Conservation (phyloP, 2,797 vertebrate genomes). For the Xiphophorus birchmanni region DNA sequence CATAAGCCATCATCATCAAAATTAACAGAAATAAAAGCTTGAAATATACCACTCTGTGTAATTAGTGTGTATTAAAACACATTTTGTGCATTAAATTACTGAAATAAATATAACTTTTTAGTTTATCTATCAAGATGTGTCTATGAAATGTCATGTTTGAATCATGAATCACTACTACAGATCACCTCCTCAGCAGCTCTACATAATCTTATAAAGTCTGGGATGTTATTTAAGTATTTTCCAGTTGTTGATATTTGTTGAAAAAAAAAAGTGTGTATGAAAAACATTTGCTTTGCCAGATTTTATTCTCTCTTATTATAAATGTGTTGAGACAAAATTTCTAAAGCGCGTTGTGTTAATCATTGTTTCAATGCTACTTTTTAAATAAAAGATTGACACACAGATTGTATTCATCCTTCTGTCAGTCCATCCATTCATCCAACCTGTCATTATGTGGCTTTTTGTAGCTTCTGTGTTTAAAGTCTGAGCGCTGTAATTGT, state of each 20-base stretch:
- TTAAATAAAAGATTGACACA: not conserved
- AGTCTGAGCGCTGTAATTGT: not conserved
- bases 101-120: not conserved
- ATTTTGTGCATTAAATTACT: not conserved
- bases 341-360: not conserved
- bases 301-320: not conserved
- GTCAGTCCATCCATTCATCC: not conserved
- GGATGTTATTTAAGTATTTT: not conserved
- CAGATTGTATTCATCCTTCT: not conserved
- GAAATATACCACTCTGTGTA: conserved; percentile 1
- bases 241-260: not conserved
- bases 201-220: not conserved
- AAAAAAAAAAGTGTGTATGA: not conserved
- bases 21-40: not conserved
- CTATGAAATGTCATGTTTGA: not conserved
- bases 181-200: not conserved
- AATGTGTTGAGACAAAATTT: not conserved
- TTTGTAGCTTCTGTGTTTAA: not conserved
- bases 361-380: not conserved
- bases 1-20: not conserved
- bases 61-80: not conserved
- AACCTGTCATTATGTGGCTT: no score
- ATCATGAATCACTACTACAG: not conserved
- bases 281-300: not conserved
- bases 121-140: not conserved